Base-by-base conservation (phyloP, 1,140 invertebrate species). In the Heterodera schachtii region DNA sequence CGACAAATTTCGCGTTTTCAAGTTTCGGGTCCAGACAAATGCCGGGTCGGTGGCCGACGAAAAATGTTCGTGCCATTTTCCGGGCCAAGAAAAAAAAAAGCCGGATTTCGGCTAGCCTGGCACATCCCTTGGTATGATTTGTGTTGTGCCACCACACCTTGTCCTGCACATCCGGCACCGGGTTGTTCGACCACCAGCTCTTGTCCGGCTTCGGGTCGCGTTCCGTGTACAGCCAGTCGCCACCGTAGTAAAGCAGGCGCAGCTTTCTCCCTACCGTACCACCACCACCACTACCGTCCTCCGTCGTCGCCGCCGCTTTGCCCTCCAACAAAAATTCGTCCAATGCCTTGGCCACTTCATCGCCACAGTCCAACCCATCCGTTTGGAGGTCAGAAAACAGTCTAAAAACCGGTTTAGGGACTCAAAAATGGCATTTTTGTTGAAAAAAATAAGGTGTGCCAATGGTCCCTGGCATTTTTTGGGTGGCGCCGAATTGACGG, bases 321-420 rank as follows among this genome's bases (percentile, higher is more conserved):
- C 66, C 19, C 64, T 81, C 83, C 64, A 79, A 57, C 43, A 87
- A 57, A 71, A 84, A 86, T 57, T 82, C 57, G 69, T 84, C 78
- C 57, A 87, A 78, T 19, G 77, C 80, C 46, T 81, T 19, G n/a
- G 64, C 85, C 49, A 83, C 73, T 81, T 87, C 85, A 44, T 85
- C 83, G 3, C 86, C 86, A 73, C 86, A 87, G 49, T 87, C 83
- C 44, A 85, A 71, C 1, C 87, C 86, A 31, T 87, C 85, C 3
- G 84, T 85, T 60, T 57, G 31, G 6, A 47, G 46, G 9, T 85
- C 67, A 11, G 7, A 41, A 64, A 73, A 75, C 11, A 84, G 67
- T 31, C 83, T 84, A 46, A n/a, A 82, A 75, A 70, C n/a, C 8
- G 19, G n/a, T 16, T 64, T 64, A n/a, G n/a, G 3, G 19, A 9